Base-by-base conservation (phyloP, 2,113 vertebrate genomes). In the Hypomesus transpacificus region DNA sequence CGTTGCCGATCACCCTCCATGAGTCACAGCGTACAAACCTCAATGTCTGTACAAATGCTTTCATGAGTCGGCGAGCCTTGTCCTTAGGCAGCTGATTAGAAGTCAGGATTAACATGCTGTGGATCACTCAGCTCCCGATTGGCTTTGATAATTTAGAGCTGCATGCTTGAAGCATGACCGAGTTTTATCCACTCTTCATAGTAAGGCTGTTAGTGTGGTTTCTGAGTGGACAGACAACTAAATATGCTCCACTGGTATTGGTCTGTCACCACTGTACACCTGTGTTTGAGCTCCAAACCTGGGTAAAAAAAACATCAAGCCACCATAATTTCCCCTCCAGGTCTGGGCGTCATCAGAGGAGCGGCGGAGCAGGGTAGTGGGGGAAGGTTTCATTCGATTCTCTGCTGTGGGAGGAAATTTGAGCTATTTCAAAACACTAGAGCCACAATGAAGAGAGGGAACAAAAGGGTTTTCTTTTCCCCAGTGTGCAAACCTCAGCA, bases 401-500 rank as follows among this genome's bases (percentile, higher is more conserved):
- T 69, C 53, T 26, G 56, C 28, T 66, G 74, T 64, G 31, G 64
- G 68, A 51, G 72, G 67, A 66, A 61, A 75, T 79, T 46, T 31
- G 73, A 70, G 60, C 68, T n/a, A 22, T 65, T 57, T 53, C 50
- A 78, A 73, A 65, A 76, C 74, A 26, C 17, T 63, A 17, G 24
- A 65, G 54, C 17, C 68, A 77, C 71, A 74, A 59, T 52, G 65
- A 72, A 8, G 71, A 46, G 53, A n/a, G 24, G 28, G 26, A 67
- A 81, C 80, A 81, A 80, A 75, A 74, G 80, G 1, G 3, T 31
- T 31, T 31, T 31, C 4, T 31, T 31, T 31, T 5, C 31, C 76
- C 57, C 31, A 70, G 46, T 21, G 58, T 76, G 74, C 71, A 75
- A 68, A 80, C 66, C 50, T 69, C 71, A 80, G 80, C 58, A 18